Base-by-base conservation (phyloP, 2,888 invertebrate genomes). In the Dascillus cervinus region DNA sequence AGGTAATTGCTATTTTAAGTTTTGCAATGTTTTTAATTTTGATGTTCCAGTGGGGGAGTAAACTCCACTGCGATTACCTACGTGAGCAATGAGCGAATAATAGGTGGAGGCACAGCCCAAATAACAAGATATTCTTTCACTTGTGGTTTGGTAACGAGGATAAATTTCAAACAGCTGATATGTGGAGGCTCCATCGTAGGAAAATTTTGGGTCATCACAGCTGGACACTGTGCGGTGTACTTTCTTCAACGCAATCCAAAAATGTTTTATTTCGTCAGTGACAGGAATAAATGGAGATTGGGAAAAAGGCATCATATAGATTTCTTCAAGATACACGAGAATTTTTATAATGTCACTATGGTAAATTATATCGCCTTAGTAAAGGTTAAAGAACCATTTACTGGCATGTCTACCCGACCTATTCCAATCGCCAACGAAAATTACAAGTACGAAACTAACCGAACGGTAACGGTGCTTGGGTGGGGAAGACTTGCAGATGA, bases 181-280 rank as follows among this genome's bases (percentile, higher is more conserved):
- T 28, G 28, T n/a, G 28, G 28, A 12, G 6, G 20, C 14, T 11
- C 20, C 4, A 28, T 28, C 9, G 21, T 28, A 3, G 6, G 20
- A 2, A 3, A n/a, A 2, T 9, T 21, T 2, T 28, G 28, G 28
- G 17, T 28, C 3, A 8, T 28, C 4, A 20, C 28, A 19, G 28
- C 28, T 3, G 20, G 20, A n/a, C 28, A 28, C 11, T 28, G 28
- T 5, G 2, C 21, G 5, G 9, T 5, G n/a, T n/a, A 5, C 12
- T 28, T 15, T 3, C n/a, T n/a, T n/a, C n/a, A n/a, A n/a, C n/a
- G n/a, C n/a, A n/a, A n/a, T n/a, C n/a, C n/a, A n/a, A n/a, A n/a
- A n/a, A n/a, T n/a, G n/a, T n/a, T n/a, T n/a, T n/a, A n/a, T n/a
- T n/a, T n/a, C n/a, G n/a, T n/a, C n/a, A n/a, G n/a, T n/a, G n/a